Evolutionary conservation across 1,140 invertebrate species (phyloP).

Genomic region (Drosophila erecta): DNA sequence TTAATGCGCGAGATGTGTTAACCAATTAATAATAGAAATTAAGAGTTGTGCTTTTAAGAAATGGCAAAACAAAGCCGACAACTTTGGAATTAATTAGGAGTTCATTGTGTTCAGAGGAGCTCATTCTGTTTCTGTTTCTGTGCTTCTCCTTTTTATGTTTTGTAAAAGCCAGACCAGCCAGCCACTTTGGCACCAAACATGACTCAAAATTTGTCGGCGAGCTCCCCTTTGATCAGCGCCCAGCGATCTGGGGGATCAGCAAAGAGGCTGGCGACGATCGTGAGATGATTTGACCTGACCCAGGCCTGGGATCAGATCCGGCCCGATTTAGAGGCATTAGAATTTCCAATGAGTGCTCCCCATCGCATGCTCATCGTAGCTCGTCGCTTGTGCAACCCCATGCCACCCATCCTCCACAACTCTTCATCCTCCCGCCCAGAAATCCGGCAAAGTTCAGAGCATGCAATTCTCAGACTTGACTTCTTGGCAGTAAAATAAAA

Average conservation of each 20-base stretch:
- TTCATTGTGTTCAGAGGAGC: slow-evolving; percentile 52
- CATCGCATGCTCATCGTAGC: slow-evolving; percentile 26
- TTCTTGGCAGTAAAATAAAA: slow-evolving; percentile 37
- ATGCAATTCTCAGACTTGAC: slow-evolving; percentile 64
- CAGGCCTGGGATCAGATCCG: slow-evolving; percentile 32
- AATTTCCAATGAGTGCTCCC: slow-evolving; percentile 44
- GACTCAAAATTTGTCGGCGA: slow-evolving; percentile 55
- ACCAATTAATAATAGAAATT: slow-evolving; percentile 75
- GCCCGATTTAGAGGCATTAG: slow-evolving; percentile 32
- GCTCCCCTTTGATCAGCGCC: slow-evolving; percentile 30
- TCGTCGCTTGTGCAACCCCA: slow-evolving; percentile 47
- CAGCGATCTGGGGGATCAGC: not conserved
- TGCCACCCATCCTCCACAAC: not conserved
- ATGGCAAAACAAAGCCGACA: slow-evolving; percentile 27
- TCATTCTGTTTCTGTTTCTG: slow-evolving; percentile 17
- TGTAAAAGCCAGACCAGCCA: slow-evolving; percentile 23
- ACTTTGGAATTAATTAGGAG: slow-evolving; percentile 67
- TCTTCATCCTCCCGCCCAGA: not conserved
- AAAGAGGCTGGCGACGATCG: slow-evolving; percentile 15
- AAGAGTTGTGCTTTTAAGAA: slow-evolving; percentile 28
- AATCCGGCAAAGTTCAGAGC: slow-evolving; percentile 67
- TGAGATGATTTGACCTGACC: slow-evolving; percentile 42
- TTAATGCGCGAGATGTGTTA: slow-evolving; percentile 73
- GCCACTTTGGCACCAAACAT: slow-evolving; percentile 52
- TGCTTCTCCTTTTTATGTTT: not conserved